Conservation (phyloP, 2,888 invertebrate species). For the Philaethria dido region DNA sequence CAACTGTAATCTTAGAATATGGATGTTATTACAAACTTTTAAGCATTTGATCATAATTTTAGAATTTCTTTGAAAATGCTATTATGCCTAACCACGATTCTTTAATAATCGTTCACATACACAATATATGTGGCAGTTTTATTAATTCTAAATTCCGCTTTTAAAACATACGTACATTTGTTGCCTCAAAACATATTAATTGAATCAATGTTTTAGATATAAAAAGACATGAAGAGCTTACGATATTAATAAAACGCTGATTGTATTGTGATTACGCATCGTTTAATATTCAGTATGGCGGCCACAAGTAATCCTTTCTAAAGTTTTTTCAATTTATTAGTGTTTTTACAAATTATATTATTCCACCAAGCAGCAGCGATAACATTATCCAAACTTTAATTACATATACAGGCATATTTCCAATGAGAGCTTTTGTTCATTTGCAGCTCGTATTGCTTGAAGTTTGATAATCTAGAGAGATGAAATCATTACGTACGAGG, state of each 20-base stretch:
- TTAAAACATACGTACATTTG: slow-evolving; percentile 4
- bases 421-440: slow-evolving; percentile 10
- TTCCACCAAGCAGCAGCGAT: no score
- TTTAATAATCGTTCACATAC: slow-evolving; percentile 1
- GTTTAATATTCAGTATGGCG: slow-evolving; percentile 28
- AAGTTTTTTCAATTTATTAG: no score
- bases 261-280: slow-evolving; percentile 36
- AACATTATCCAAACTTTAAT: slow-evolving; percentile 7
- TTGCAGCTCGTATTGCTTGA: slow-evolving; percentile 19
- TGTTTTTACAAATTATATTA: no score
- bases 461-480: slow-evolving; percentile 6
- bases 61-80: slow-evolving; percentile 20
- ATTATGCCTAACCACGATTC: slow-evolving; percentile 4
- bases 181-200: not conserved
- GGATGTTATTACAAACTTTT: slow-evolving; percentile 58
- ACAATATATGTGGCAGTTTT: slow-evolving; percentile 1
- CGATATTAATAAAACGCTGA: slow-evolving; percentile 28
- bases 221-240: slow-evolving; percentile 15
- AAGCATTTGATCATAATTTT: slow-evolving; percentile 29
- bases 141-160: not conserved
- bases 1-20: slow-evolving; percentile 58
- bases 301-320: slow-evolving; percentile 30
- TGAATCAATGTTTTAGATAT: slow-evolving; percentile 4
- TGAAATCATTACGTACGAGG: not conserved
- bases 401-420: not conserved